phyloP scores from a whole-genome alignment of 2,797 vertebrate species.

The Tapirus indicus region DNA sequence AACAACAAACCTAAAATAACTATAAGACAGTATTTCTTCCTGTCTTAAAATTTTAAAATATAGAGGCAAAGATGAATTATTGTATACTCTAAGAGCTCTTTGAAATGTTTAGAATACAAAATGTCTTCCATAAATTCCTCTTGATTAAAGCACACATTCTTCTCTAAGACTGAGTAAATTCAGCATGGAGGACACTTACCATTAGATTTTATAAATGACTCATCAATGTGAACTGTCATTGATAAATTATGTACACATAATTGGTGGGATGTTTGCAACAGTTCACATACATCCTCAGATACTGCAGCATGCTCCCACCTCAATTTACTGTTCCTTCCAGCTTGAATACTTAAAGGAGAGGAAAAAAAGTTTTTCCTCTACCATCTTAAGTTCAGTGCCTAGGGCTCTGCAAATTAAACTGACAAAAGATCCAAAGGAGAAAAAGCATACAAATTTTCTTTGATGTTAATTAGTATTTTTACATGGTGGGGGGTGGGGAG shows the following conservation, averaged over 20 bases:
- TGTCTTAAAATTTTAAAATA: not conserved
- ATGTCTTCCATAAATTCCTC: not conserved
- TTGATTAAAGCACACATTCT: not conserved
- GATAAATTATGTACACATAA: not conserved
- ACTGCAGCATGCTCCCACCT: not conserved
- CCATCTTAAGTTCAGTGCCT: not conserved
- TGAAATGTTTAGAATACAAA: slow-evolving; percentile 10
- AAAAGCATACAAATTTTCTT: not conserved
- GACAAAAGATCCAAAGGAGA: not conserved
- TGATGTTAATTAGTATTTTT: not conserved
- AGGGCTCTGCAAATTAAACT: not conserved
- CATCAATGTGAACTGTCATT: not conserved
- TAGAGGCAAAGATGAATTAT: not conserved
- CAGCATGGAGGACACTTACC: not conserved
- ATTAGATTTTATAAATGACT: not conserved
- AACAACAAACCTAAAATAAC: not conserved
- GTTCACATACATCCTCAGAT: not conserved
- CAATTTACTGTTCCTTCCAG: not conserved
- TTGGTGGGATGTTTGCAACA: not conserved
- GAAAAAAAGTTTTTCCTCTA: not conserved
- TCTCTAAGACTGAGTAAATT: not conserved
- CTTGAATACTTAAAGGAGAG: not conserved
- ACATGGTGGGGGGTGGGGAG: not conserved
- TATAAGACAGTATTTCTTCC: not conserved
- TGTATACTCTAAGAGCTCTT: not conserved